These are phyloP conservation scores for Pseudopipra pipra DNA, from an alignment of 2,113 vertebrate species.

Conservation along the genomic window DNA sequence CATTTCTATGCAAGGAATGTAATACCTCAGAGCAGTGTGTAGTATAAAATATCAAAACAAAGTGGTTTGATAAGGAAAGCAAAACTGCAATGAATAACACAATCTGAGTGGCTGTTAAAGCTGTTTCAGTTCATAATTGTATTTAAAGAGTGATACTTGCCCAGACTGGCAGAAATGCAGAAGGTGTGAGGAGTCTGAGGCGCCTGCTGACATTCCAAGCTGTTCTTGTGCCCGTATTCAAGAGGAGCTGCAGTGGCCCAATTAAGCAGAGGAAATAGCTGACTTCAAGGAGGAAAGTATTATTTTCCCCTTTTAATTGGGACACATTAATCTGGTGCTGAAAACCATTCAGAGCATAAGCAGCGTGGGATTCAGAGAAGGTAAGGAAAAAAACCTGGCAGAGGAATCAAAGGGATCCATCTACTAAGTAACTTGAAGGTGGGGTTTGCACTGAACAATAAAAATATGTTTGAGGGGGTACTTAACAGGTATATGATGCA, in stretches of 20 bases:
- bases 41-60: not conserved
- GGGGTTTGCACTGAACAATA: not conserved
- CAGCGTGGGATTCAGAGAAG: not conserved
- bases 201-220: not conserved
- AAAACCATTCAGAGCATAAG: not conserved
- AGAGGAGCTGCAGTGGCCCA: slow-evolving; percentile 20
- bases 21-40: not conserved
- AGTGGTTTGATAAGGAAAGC: not conserved
- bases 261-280: slow-evolving; percentile 31
- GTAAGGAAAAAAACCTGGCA: not conserved
- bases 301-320: slow-evolving; percentile 16
- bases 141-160: not conserved
- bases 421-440: not conserved
- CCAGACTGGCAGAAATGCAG: not conserved
- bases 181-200: not conserved
- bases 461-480: not conserved
- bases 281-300: not conserved
- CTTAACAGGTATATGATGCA: not conserved
- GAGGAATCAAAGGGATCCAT: not conserved
- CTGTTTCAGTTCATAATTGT: not conserved
- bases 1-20: not conserved
- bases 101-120: not conserved
- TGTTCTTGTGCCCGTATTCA: not conserved
- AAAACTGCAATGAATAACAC: not conserved
- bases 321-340: not conserved